These are phyloP conservation scores for Lethrus apterus DNA, from an alignment of 1,140 invertebrate genomes.

Conservation along the genomic window DNA sequence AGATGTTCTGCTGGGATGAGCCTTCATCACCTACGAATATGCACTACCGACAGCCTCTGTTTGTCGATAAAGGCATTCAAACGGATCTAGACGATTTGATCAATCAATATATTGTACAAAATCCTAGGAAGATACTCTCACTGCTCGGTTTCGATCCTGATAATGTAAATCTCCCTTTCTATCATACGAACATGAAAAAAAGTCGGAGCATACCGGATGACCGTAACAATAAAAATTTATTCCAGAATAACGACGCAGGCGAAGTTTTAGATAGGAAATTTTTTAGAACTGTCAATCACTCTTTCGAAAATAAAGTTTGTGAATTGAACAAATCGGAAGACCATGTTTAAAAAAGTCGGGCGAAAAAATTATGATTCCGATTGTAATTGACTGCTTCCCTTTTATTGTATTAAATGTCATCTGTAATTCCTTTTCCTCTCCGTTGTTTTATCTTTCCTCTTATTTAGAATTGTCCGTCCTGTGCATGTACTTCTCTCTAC, in stretches of 20 bases:
- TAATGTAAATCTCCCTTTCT: constrained; percentile 31
- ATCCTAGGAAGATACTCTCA: constrained; percentile 43
- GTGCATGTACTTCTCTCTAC: no score
- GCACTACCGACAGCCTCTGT: constrained; percentile 8
- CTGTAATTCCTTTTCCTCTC: not conserved
- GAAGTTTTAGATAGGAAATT: constrained; percentile 6
- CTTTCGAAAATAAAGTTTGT: no score
- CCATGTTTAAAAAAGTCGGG: no score
- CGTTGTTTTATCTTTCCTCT: not conserved
- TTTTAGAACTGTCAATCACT: no score
- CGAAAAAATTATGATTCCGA: not conserved
- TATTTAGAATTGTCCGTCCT: no score
- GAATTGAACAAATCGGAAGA: no score
- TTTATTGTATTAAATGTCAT: constrained; percentile 5
- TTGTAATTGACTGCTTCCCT: not conserved
- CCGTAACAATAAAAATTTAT: constrained; percentile 1
- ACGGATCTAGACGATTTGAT: constrained; percentile 39
- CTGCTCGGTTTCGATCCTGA: constrained; percentile 47
- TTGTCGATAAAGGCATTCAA: constrained; percentile 42
- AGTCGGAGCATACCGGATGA: constrained; percentile 33
- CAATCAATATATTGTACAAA: constrained; percentile 43
- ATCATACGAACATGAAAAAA: constrained; percentile 28
- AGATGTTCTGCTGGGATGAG: constrained; percentile 66
- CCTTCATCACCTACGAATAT: constrained; percentile 14
- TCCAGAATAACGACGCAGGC: not conserved